A percentile compares a stretch with the other conserved stretches of the same genome.
Conservation (phyloP, 2,113 vertebrate genomes). For the Riparia riparia region DNA sequence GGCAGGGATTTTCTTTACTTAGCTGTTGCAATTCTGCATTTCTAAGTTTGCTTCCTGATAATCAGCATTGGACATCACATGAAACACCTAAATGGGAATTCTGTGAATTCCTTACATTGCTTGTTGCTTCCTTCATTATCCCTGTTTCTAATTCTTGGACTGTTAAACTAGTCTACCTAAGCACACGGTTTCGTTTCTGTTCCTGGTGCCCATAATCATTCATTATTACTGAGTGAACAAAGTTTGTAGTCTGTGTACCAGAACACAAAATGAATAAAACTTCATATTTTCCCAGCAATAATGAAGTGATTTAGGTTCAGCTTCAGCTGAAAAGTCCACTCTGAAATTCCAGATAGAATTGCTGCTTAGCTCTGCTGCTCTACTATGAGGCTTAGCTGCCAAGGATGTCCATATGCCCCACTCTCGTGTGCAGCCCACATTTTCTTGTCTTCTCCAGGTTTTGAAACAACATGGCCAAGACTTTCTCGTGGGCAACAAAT, state of each 20-base stretch:
- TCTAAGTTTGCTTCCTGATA: not conserved
- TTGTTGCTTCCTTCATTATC: not conserved
- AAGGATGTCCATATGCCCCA: not conserved
- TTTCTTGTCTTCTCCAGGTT: conserved; percentile 66
- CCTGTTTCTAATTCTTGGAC: not conserved
- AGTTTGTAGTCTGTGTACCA: not conserved
- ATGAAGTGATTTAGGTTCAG: not conserved
- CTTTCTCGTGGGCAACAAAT: conserved; percentile 82
- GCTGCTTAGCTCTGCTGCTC: not conserved
- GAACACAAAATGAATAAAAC: not conserved
- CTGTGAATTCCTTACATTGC: not conserved
- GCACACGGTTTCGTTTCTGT: not conserved
- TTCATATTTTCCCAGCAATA: not conserved
- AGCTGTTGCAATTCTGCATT: not conserved
- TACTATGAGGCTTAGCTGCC: not conserved
- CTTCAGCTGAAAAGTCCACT: not conserved
- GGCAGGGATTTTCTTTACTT: not conserved
- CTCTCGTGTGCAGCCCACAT: not conserved
- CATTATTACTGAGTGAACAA: not conserved
- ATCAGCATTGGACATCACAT: not conserved
- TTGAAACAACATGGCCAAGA: conserved; percentile 68
- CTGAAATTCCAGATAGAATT: not conserved
- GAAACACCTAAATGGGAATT: not conserved
- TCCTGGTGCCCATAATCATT: not conserved
- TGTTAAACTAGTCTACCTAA: not conserved